phyloP scores from a whole-genome alignment of 30 jellyfish, hydroid and myxozoan species.

The Phacellophora camtschatica region DNA sequence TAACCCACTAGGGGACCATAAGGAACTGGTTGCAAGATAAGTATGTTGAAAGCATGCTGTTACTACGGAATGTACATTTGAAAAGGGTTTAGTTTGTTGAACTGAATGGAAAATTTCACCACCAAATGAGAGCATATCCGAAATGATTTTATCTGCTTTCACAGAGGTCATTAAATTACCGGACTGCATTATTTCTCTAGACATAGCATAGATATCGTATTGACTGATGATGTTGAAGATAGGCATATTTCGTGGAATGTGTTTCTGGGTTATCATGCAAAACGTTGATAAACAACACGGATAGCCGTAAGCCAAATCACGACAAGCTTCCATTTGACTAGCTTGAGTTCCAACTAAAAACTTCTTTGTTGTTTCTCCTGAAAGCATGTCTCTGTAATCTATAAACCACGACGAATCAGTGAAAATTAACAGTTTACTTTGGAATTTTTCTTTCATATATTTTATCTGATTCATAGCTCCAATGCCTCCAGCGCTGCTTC shows the following conservation, averaged over 20 bases:
- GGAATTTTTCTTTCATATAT: background rate
- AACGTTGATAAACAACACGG: conserved; percentile 87
- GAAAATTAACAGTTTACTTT: conserved; percentile 21
- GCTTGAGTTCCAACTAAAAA: background rate
- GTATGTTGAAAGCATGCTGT: conserved; percentile 88
- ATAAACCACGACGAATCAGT: conserved; percentile 91
- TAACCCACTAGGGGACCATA: conserved; percentile 78
- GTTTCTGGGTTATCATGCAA: conserved; percentile 59
- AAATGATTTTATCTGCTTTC: conserved; percentile 35
- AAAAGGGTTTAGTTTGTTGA: conserved; percentile 19
- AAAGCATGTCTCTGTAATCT: conserved; percentile 47
- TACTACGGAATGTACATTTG: conserved; percentile 54
- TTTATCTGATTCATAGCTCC: conserved; percentile 75
- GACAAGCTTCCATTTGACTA: conserved; percentile 41
- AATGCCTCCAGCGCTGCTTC: conserved; percentile 97
- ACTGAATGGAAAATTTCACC: conserved; percentile 67
- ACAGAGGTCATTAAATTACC: conserved; percentile 2
- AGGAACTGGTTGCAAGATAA: conserved; percentile 73
- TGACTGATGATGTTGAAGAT: conserved; percentile 59
- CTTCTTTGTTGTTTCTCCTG: background rate
- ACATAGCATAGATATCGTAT: conserved; percentile 62
- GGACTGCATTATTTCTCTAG: conserved; percentile 25
- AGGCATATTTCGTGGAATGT: conserved; percentile 40
- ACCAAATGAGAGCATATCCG: conserved; percentile 68
- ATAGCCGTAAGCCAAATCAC: conserved; percentile 44